phyloP scores from a whole-genome alignment of 2,113 vertebrate species.

The Stegastes partitus region DNA sequence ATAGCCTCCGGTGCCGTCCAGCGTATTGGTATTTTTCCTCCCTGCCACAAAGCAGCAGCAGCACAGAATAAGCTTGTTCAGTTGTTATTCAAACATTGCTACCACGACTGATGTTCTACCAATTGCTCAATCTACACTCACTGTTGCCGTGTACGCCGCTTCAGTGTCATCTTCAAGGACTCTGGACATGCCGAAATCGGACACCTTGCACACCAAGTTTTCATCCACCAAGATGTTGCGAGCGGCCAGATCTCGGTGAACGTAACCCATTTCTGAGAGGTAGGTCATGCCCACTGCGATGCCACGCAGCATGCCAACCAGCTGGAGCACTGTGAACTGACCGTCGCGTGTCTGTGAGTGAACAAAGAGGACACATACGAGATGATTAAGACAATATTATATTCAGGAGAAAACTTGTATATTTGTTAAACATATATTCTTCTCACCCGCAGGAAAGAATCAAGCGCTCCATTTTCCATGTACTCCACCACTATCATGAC shows the following conservation, averaged over 20 bases:
- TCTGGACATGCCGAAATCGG: conserved; percentile 96
- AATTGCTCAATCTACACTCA: conserved; percentile 55
- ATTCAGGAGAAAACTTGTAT: not conserved
- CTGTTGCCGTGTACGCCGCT: conserved; percentile 82
- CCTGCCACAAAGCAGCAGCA: conserved; percentile 79
- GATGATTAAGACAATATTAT: not conserved
- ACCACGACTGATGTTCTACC: not conserved
- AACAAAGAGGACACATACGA: conserved; percentile 3
- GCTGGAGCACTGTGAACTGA: conserved; percentile 96
- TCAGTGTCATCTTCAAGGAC: conserved; percentile 91
- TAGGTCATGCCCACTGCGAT: conserved; percentile 90
- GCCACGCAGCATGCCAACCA: conserved; percentile 95
- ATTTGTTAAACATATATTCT: not conserved
- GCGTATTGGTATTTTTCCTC: conserved; percentile 96
- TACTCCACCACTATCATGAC: conserved; percentile 98
- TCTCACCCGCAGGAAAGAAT: conserved; percentile 94
- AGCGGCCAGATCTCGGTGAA: conserved; percentile 86
- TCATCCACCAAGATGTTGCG: conserved; percentile 97
- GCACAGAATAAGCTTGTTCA: not conserved
- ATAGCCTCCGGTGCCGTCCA: conserved; percentile 98
- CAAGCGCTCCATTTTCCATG: conserved; percentile 96
- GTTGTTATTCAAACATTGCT: not conserved
- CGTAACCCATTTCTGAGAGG: conserved; percentile 86
- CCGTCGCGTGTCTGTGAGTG: conserved; percentile 92
- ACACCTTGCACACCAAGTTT: conserved; percentile 96